Evolutionary conservation across 2,113 vertebrate genomes (phyloP).

Genomic region (Alaudala cheleensis): DNA sequence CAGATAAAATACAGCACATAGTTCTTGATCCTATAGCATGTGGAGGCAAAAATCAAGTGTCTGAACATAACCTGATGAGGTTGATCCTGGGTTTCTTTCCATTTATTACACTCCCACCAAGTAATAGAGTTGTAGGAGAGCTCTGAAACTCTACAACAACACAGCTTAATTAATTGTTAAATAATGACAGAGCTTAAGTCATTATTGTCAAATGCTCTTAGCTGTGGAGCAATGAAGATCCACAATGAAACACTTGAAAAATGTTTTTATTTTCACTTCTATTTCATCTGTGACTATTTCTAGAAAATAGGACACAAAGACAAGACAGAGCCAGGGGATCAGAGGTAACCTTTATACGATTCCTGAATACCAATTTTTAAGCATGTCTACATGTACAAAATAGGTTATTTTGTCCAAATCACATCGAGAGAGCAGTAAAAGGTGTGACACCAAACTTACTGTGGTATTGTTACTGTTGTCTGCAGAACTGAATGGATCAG

Average conservation of each 20-base stretch:
- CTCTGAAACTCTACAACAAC: neutral
- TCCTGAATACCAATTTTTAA: neutral
- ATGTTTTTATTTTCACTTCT: neutral
- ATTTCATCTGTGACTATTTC: neutral
- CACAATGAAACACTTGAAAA: neutral
- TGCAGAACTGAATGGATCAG: slow-evolving; percentile 78
- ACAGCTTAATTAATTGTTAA: neutral
- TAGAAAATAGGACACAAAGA: neutral
- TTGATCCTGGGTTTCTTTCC: neutral
- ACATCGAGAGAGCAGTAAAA: neutral
- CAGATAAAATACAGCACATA: neutral
- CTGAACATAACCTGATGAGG: neutral
- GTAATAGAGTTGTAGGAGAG: neutral
- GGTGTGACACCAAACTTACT: slow-evolving; percentile 54
- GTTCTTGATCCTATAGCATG: neutral
- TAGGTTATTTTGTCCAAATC: neutral
- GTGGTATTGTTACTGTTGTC: slow-evolving; percentile 48
- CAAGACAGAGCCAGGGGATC: neutral
- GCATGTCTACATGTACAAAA: neutral
- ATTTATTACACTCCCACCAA: neutral
- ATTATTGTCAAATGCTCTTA: neutral
- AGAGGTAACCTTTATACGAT: neutral
- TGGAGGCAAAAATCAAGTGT: neutral
- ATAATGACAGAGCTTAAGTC: neutral
- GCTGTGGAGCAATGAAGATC: neutral